Evolutionary conservation across 2,888 invertebrate species (phyloP), one percentile per base, ranked within the genome.

Genomic region (Drosophila paramelanica): DNA sequence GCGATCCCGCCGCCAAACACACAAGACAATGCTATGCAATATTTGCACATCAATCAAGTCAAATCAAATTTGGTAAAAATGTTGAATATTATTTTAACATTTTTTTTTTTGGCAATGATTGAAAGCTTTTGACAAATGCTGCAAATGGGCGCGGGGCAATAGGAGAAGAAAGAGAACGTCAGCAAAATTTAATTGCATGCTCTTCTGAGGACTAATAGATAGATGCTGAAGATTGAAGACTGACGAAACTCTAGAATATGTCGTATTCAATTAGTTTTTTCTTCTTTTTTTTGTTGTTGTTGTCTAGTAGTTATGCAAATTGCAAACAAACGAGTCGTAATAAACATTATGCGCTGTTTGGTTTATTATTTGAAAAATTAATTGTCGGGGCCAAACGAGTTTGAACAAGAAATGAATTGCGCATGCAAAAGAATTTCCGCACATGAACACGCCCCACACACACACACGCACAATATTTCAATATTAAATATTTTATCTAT

Each of bases 21-120:
- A 38, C 31, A 57, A 11, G 14, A 41, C 39, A 42, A 27, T 38
- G n/a, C 43, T 50, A 38, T 46, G 68, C 65, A 69, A 56, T 83
- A 66, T 83, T 83, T 86, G 79, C 72, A 81, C 83, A 83, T 83
- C 79, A 79, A 83, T 83, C 83, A 82, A 83, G 55, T 74, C 67
- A 68, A 81, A 72, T 81, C 77, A 81, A 82, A 81, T 77, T 77
- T 77, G 60, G 62, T 64, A 65, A 76, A 75, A 53, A 33, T 66
- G 46, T 61, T 65, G 47, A 52, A 46, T 52, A 51, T 57, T 59
- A 45, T 49, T 45, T 45, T 39, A 27, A 6, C 57, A 25, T 14
- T 14, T 36, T 36, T 31, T 41, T 10, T 66, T 77, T 67, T 60
- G 67, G 76, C 62, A 62, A 67, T 83, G 84, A 83, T 87, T 83